Evolutionary conservation across 1,140 invertebrate species (phyloP).

Genomic region (Caenorhabditis brenneri): DNA sequence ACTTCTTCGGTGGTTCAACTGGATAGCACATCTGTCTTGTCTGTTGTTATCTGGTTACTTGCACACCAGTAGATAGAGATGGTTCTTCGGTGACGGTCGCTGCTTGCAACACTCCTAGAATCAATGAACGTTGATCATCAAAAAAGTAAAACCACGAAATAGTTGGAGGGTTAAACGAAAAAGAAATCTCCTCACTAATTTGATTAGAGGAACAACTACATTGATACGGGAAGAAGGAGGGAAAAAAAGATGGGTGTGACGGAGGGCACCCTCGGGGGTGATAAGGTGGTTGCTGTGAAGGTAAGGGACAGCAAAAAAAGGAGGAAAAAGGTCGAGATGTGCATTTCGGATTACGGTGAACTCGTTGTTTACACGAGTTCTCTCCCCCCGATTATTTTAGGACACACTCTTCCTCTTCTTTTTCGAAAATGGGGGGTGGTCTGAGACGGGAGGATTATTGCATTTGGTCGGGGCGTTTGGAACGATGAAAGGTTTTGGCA

Average conservation of each 20-base stretch:
- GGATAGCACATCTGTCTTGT: conserved; percentile 35
- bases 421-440: too few relatives aligned
- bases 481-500: conserved; percentile 24
- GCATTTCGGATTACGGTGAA: conserved; percentile 27
- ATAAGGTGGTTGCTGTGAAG: too few relatives aligned
- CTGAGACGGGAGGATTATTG: background rate
- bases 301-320: too few relatives aligned
- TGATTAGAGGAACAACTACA: too few relatives aligned
- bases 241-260: background rate
- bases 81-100: background rate
- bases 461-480: conserved; percentile 17
- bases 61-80: background rate
- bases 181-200: background rate
- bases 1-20: conserved; percentile 34
- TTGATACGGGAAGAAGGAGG: too few relatives aligned
- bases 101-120: background rate
- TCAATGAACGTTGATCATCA: conserved; percentile 25
- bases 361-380: conserved; percentile 42
- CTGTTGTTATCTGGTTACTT: conserved; percentile 8
- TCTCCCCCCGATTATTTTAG: conserved; percentile 29
- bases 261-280: background rate
- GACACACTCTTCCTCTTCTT: too few relatives aligned
- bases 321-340: conserved; percentile 31
- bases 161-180: too few relatives aligned
- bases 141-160: background rate